Evolutionary conservation across 2,888 invertebrate genomes (phyloP).

Genomic region (Lobophora halterata): DNA sequence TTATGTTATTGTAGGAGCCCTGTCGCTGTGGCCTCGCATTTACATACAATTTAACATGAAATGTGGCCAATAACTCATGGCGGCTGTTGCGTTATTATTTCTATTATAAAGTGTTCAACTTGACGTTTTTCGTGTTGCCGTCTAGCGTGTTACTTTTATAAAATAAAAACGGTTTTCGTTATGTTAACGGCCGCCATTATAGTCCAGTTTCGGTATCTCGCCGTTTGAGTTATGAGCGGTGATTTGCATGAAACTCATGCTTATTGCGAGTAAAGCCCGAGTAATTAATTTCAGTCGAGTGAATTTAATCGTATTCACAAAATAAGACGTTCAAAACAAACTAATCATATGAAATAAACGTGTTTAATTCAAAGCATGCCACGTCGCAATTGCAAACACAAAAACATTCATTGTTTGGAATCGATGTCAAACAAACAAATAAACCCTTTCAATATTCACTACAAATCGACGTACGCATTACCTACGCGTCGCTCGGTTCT

Average conservation of each 20-base stretch:
- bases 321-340: slow-evolving; percentile 46
- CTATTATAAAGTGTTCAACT: slow-evolving; percentile 75
- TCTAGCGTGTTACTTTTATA: slow-evolving; percentile 58
- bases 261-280: slow-evolving; percentile 40
- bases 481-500: slow-evolving; percentile 62
- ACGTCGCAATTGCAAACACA: slow-evolving; percentile 28
- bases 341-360: slow-evolving; percentile 41
- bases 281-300: slow-evolving; percentile 48
- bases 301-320: slow-evolving; percentile 43
- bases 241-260: slow-evolving; percentile 50
- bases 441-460: slow-evolving; percentile 48
- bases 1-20: slow-evolving; percentile 80
- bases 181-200: slow-evolving; percentile 58
- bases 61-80: slow-evolving; percentile 77
- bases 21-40: slow-evolving; percentile 72
- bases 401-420: slow-evolving; percentile 35
- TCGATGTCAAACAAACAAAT: slow-evolving; percentile 38
- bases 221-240: slow-evolving; percentile 46
- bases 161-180: slow-evolving; percentile 47
- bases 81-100: slow-evolving; percentile 74
- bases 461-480: slow-evolving; percentile 62
- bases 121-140: slow-evolving; percentile 66
- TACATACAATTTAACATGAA: slow-evolving; percentile 81
- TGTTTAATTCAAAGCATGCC: slow-evolving; percentile 43
- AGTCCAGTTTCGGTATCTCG: slow-evolving; percentile 50